A percentile compares a stretch with the other conserved stretches of the same genome.
Evolutionary conservation across 2,113 vertebrate genomes (phyloP).

Genomic region (Deroptyus accipitrinus): DNA sequence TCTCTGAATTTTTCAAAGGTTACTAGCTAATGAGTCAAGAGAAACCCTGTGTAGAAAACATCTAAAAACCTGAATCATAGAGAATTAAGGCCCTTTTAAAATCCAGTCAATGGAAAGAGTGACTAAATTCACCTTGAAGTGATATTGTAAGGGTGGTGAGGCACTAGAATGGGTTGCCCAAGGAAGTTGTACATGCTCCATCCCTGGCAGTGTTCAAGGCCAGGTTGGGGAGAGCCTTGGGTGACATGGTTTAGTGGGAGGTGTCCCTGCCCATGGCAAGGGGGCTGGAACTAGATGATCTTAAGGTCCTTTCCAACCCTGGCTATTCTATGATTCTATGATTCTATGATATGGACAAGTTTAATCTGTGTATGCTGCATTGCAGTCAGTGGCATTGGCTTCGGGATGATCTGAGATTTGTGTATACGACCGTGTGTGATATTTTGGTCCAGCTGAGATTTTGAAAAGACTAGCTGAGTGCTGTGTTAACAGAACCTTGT

Average conservation of each 20-base stretch:
- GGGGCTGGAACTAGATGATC: too few species aligned
- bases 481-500: neutral
- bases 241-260: too few species aligned
- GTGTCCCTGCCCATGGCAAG: too few species aligned
- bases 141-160: too few species aligned
- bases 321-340: too few species aligned
- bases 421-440: neutral
- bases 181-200: too few species aligned
- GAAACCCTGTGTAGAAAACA: neutral
- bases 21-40: neutral
- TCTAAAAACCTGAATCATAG: neutral
- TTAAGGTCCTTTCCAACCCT: too few species aligned
- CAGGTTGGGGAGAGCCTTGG: too few species aligned
- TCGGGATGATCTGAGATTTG: neutral
- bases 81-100: neutral
- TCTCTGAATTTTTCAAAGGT: constrained; percentile 36
- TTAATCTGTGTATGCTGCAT: neutral
- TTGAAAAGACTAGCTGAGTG: neutral
- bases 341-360: neutral
- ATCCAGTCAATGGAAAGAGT: neutral
- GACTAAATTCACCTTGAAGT: neutral
- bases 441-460: neutral
- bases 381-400: neutral
- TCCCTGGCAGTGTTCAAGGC: too few species aligned
- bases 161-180: too few species aligned